Evolutionary conservation across 2,888 invertebrate genomes (phyloP).

Genomic region (Papilio elwesi): DNA sequence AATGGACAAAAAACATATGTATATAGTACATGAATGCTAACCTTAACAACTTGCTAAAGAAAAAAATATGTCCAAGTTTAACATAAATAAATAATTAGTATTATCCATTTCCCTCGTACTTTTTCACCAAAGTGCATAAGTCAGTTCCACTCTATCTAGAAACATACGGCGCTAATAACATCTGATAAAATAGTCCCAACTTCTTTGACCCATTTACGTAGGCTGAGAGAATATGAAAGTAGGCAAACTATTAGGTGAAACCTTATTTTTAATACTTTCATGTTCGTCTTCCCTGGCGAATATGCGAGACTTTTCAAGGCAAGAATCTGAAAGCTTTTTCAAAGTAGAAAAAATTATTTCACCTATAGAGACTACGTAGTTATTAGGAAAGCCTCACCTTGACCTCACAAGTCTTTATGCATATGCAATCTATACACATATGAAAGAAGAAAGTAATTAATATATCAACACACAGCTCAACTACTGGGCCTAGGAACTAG

Average conservation of each 20-base stretch:
- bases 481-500: neutral
- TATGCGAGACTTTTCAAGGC: neutral
- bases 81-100: neutral
- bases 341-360: slow-evolving; percentile 5
- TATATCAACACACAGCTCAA: too few relatives aligned
- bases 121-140: neutral
- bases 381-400: neutral
- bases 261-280: slow-evolving; percentile 33
- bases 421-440: neutral
- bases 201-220: slow-evolving; percentile 34
- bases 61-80: too few relatives aligned
- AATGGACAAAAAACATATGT: too few relatives aligned
- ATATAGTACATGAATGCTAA: too few relatives aligned
- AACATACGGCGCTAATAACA: neutral
- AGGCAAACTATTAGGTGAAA: slow-evolving; percentile 32
- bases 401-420: neutral
- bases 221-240: slow-evolving; percentile 31
- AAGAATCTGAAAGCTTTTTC: slow-evolving; percentile 22
- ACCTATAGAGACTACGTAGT: neutral
- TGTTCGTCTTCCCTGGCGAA: slow-evolving; percentile 14
- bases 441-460: too few relatives aligned
- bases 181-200: slow-evolving; percentile 21
- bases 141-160: neutral
- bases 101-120: neutral
- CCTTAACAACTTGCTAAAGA: too few relatives aligned